Percentiles rank a stretch among this genome's conserved stretches.
Conservation (phyloP, 2,113 vertebrate genomes). For the Beaufortia kweichowensis region DNA sequence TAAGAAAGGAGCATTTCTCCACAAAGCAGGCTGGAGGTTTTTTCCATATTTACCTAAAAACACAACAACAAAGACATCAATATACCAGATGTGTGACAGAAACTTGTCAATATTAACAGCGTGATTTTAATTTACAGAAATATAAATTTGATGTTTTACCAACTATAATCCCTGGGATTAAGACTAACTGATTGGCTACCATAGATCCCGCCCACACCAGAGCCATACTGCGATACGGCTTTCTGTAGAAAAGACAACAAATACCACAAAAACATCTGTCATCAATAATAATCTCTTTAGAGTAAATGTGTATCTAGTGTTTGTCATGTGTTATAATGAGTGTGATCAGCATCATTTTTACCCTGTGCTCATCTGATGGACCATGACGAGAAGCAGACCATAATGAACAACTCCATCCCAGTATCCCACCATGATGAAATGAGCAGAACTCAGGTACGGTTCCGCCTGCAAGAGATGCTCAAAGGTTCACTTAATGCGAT, state of each 20-base stretch:
- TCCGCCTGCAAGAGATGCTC: conserved; percentile 75
- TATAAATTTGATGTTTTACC: conserved; percentile 69
- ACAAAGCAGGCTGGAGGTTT: conserved; percentile 79
- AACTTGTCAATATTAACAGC: not conserved
- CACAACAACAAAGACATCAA: not conserved
- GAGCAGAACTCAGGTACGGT: conserved; percentile 80
- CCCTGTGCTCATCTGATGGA: conserved; percentile 78
- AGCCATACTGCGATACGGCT: conserved; percentile 77
- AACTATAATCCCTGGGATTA: conserved; percentile 81
- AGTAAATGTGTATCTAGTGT: no score
- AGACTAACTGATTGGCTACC: conserved; percentile 79
- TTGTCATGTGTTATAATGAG: no score
- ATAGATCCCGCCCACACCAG: conserved; percentile 90
- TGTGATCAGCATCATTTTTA: no score
- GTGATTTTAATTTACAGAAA: not conserved
- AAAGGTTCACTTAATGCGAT: no score
- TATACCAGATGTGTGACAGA: not conserved
- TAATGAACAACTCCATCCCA: conserved; percentile 87
- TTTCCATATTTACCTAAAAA: conserved; percentile 85
- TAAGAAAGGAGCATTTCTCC: conserved; percentile 80
- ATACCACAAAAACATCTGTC: no score
- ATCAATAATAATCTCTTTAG: no score
- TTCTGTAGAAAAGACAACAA: conserved; percentile 65
- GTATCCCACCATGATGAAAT: conserved; percentile 86
- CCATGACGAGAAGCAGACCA: conserved; percentile 80